Conservation (phyloP, 2,888 invertebrate genomes). For the Teinopalpus imperialis region DNA sequence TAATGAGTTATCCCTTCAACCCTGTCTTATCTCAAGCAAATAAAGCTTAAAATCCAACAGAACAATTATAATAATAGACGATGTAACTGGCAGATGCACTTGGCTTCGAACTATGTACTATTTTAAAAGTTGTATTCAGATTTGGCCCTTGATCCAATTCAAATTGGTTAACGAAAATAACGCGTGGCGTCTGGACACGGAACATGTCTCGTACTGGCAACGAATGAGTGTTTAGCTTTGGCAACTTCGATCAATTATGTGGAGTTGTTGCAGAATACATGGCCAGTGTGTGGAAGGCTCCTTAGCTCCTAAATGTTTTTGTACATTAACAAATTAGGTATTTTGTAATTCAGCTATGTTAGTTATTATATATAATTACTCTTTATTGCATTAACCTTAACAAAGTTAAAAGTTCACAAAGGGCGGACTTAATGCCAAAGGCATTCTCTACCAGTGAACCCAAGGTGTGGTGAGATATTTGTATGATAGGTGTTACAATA, state of each 20-base stretch:
- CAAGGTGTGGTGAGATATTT: no score
- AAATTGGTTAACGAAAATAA: constrained; percentile 45
- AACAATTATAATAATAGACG: constrained; percentile 62
- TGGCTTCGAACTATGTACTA: constrained; percentile 69
- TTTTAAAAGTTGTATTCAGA: constrained; percentile 57
- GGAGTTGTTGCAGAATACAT: no score
- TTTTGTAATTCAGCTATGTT: no score
- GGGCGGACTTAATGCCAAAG: no score
- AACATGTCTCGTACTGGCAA: constrained; percentile 17
- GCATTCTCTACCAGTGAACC: no score
- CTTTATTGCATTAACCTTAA: no score
- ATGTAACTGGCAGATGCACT: constrained; percentile 63
- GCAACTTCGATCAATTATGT: neutral
- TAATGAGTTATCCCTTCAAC: constrained; percentile 18
- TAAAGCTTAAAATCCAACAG: constrained; percentile 48
- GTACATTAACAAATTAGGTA: no score
- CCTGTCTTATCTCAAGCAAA: constrained; percentile 15
- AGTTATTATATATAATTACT: no score
- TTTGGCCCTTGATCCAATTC: constrained; percentile 70
- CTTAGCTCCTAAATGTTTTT: no score
- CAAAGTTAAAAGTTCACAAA: no score
- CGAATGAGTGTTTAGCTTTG: neutral
- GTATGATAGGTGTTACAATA: no score
- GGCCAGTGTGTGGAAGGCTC: no score
- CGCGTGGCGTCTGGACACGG: constrained; percentile 36